These are phyloP conservation scores for Gadopsis bispinosus DNA, from an alignment of 2,797 vertebrate genomes.

Conservation along the genomic window DNA sequence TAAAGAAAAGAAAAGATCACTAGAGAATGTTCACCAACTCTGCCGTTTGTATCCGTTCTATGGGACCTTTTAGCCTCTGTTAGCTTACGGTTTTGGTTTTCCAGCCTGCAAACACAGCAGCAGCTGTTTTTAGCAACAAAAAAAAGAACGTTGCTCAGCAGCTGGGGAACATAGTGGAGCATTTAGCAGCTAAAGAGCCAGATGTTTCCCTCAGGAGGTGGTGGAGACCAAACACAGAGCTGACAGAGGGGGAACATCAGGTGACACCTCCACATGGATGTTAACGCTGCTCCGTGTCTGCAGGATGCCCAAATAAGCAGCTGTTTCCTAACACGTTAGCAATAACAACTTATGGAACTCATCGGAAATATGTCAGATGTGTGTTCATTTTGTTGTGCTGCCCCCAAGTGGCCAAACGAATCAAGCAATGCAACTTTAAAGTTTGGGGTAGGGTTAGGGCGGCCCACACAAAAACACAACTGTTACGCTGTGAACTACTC, in stretches of 20 bases:
- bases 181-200: background rate
- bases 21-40: background rate
- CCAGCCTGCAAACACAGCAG: too few species aligned
- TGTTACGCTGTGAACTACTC: slow-evolving; percentile 4
- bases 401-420: background rate
- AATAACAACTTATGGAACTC: background rate
- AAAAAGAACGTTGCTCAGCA: too few species aligned
- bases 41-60: too few species aligned
- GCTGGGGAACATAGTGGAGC: too few species aligned
- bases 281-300: background rate
- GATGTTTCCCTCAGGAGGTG: background rate
- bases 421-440: slow-evolving; percentile 8
- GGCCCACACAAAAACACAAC: too few species aligned
- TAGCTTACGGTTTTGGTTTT: too few species aligned
- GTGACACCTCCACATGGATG: background rate
- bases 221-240: background rate
- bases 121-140: too few species aligned
- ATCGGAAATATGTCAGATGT: background rate
- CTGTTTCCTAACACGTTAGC: too few species aligned
- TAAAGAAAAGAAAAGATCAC: too few species aligned
- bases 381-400: background rate
- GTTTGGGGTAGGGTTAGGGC: too few species aligned
- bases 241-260: background rate
- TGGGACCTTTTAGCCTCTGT: background rate
- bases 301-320: background rate